These are phyloP conservation scores for Perithous albicinctus DNA, from an alignment of 2,888 invertebrate genomes.

Conservation along the genomic window DNA sequence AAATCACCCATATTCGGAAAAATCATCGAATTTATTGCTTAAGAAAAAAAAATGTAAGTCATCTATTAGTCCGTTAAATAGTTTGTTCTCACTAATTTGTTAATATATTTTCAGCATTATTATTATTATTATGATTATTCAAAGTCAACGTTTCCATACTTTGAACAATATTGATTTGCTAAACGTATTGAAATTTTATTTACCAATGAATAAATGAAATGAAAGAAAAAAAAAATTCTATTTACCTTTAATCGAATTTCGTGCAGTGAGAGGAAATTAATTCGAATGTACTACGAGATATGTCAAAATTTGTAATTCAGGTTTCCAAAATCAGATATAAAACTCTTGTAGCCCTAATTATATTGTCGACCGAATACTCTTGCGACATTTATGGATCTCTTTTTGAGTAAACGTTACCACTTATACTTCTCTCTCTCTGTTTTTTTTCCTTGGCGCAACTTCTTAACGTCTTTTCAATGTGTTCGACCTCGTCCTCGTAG, in stretches of 20 bases:
- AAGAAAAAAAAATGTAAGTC: no score
- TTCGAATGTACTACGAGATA: background rate
- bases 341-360: background rate
- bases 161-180: no score
- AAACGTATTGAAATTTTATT: no score
- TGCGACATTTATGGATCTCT: background rate
- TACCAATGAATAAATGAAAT: background rate
- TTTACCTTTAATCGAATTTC: background rate
- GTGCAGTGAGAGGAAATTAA: background rate
- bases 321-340: background rate
- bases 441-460: conserved; percentile 29
- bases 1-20: no score
- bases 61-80: no score
- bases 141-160: no score
- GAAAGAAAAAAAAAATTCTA: background rate
- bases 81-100: background rate
- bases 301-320: background rate
- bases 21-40: no score
- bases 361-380: conserved; percentile 2
- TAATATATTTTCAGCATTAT: no score
- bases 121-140: no score
- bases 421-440: conserved; percentile 28
- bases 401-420: background rate
- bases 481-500: conserved; percentile 49
- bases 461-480: conserved; percentile 33